A percentile compares a stretch with the other conserved stretches of the same genome.
These are phyloP conservation scores for Psilopogon haemacephalus DNA, from an alignment of 2,113 vertebrate genomes.

Conservation along the genomic window DNA sequence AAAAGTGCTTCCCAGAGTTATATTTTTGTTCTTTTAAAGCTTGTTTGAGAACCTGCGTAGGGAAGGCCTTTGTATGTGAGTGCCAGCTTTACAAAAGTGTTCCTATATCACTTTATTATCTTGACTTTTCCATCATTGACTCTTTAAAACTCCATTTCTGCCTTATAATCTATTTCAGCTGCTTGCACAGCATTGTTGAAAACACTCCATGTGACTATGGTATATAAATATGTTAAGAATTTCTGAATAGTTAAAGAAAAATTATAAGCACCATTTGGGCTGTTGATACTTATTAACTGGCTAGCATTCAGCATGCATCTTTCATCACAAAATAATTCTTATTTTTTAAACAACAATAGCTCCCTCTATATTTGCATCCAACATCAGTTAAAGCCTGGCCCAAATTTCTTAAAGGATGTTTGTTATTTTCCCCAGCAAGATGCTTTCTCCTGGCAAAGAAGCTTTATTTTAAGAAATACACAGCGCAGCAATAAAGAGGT, in stretches of 20 bases:
- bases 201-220: neutral
- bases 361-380: conserved; percentile 14
- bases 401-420: conserved; percentile 16
- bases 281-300: conserved; percentile 30
- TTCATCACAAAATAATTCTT: conserved; percentile 12
- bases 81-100: neutral
- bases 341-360: conserved; percentile 29
- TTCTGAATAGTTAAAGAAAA: conserved; percentile 12
- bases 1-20: neutral
- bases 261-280: neutral
- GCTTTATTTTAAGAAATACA: conserved; percentile 58
- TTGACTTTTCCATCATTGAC: neutral
- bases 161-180: neutral
- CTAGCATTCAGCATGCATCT: conserved; percentile 16
- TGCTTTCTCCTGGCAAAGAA: conserved; percentile 8
- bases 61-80: neutral
- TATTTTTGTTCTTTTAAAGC: neutral
- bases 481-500: conserved; percentile 45
- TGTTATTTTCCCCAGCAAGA: conserved; percentile 15
- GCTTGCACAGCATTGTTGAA: conserved; percentile 4
- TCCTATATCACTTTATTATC: neutral
- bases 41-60: neutral
- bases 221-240: neutral
- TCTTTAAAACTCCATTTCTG: neutral
- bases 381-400: neutral